A percentile compares a stretch with the other conserved stretches of the same genome.
These are phyloP conservation scores for Scylla paramamosain DNA, from an alignment of 1,140 invertebrate genomes.

Conservation along the genomic window DNA sequence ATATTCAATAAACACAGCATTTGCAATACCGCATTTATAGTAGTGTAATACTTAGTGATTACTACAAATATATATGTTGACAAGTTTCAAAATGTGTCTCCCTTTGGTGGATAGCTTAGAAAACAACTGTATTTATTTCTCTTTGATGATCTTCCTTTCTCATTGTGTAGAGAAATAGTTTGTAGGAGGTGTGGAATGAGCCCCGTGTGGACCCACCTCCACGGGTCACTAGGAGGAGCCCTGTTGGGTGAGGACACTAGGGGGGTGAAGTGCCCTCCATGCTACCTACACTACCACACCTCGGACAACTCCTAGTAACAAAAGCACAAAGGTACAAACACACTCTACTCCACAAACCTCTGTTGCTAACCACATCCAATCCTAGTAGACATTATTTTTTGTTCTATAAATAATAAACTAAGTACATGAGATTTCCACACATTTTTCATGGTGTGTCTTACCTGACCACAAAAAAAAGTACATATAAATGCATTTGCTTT, in stretches of 20 bases:
- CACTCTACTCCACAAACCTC: neutral
- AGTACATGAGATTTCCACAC: neutral
- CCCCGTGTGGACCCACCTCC: neutral
- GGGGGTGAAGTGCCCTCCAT: neutral
- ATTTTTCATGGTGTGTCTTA: neutral
- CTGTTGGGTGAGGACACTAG: neutral
- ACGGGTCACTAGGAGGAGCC: neutral
- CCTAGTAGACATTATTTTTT: neutral
- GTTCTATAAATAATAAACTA: neutral
- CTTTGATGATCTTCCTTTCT: neutral
- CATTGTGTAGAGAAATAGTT: neutral
- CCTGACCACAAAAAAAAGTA: neutral
- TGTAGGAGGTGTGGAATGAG: neutral
- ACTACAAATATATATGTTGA: constrained; percentile 24
- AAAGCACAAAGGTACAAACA: neutral
- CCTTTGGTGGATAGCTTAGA: neutral
- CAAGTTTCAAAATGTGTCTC: neutral
- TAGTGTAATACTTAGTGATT: constrained; percentile 24
- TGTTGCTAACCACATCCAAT: constrained; percentile 11
- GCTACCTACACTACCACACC: neutral
- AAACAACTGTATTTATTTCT: neutral
- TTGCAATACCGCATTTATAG: neutral
- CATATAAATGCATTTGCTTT: neutral
- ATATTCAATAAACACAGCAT: constrained; percentile 24
- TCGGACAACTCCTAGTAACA: neutral